Conservation (phyloP, 2,797 vertebrate species). For the Masticophis lateralis region DNA sequence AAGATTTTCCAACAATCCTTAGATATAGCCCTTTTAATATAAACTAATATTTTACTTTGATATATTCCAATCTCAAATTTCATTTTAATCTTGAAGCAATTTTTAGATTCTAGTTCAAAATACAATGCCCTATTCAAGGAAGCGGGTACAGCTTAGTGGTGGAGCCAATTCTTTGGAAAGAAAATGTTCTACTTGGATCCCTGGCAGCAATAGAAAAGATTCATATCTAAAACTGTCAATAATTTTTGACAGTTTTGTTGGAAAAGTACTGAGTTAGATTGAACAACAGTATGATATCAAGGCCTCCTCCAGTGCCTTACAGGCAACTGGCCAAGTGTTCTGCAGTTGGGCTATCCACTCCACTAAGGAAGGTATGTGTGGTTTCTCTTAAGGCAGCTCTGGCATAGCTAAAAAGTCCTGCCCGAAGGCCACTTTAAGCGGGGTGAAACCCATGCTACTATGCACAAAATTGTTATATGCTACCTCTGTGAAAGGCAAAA, state of each 20-base stretch:
- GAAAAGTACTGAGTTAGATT: background rate
- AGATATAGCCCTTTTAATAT: conserved; percentile 50
- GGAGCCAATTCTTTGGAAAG: background rate
- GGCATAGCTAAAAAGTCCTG: no score
- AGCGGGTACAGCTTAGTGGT: background rate
- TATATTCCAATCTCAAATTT: conserved; percentile 12
- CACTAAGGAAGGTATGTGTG: no score
- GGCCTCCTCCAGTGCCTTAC: no score
- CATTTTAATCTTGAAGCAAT: background rate
- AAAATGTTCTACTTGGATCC: background rate
- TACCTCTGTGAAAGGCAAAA: no score
- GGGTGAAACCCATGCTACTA: no score
- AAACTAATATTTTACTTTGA: conserved; percentile 31
- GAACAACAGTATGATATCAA: background rate
- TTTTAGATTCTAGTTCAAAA: conserved; percentile 17
- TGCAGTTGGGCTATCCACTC: no score
- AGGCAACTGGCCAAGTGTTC: no score
- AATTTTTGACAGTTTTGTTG: background rate
- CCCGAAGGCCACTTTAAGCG: no score
- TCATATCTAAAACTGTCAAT: background rate
- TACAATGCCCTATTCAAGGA: background rate
- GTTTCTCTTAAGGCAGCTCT: no score
- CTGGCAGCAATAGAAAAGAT: background rate
- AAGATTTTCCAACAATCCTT: conserved; percentile 27
- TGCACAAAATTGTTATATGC: no score